Conservation (phyloP, 2,888 invertebrate genomes). For the Calameuta pallipes region DNA sequence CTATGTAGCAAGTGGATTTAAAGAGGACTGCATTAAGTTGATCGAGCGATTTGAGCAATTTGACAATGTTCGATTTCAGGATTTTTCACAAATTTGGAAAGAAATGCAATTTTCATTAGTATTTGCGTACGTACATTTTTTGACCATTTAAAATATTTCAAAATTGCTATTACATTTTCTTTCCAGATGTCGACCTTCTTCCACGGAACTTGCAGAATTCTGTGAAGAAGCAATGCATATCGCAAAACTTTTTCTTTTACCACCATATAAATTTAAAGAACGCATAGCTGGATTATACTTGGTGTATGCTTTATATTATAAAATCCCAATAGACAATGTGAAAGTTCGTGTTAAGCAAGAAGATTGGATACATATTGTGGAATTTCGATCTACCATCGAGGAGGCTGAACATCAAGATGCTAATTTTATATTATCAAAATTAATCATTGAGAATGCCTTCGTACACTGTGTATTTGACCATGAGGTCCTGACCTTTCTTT, state of each 20-base stretch:
- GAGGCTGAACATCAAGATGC: slow-evolving; percentile 56
- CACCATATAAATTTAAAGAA: slow-evolving; percentile 45
- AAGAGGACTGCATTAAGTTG: slow-evolving; percentile 50
- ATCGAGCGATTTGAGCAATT: slow-evolving; percentile 45
- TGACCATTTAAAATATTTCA: slow-evolving; percentile 3
- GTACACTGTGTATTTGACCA: slow-evolving; percentile 43
- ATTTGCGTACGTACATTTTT: slow-evolving; percentile 47
- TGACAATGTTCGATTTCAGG: slow-evolving; percentile 50
- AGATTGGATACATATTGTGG: slow-evolving; percentile 51
- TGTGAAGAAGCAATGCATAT: slow-evolving; percentile 56
- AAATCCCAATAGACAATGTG: slow-evolving; percentile 49
- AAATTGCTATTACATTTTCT: slow-evolving; percentile 17
- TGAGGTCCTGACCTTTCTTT: slow-evolving; percentile 43
- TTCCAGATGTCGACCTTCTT: slow-evolving; percentile 43
- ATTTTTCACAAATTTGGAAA: slow-evolving; percentile 54
- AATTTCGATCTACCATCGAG: slow-evolving; percentile 49
- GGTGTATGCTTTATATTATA: slow-evolving; percentile 57
- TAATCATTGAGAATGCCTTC: slow-evolving; percentile 53
- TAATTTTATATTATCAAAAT: slow-evolving; percentile 55
- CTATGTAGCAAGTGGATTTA: slow-evolving; percentile 44
- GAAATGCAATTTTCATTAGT: slow-evolving; percentile 56
- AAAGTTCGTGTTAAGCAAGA: slow-evolving; percentile 51
- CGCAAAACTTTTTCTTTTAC: slow-evolving; percentile 51
- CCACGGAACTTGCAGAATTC: slow-evolving; percentile 51
- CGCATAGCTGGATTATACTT: slow-evolving; percentile 57